Conservation (phyloP, 2,797 vertebrate species). For the Hephaestus fuliginosus region DNA sequence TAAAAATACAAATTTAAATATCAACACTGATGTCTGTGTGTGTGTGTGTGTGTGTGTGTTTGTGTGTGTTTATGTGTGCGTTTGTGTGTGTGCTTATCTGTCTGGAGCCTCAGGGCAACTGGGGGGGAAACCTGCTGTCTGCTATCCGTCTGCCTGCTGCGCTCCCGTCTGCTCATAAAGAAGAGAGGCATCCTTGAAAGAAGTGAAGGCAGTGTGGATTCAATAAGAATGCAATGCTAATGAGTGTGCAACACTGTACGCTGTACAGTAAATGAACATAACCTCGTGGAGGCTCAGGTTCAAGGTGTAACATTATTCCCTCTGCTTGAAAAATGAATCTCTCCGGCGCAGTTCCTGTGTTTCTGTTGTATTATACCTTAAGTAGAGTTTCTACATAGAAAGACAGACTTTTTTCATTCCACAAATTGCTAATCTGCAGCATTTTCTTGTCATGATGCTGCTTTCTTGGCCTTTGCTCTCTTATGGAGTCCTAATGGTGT, state of each 20-base stretch:
- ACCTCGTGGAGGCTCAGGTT: conserved; percentile 9
- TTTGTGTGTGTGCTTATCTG: conserved; percentile 43
- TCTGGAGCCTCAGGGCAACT: conserved; percentile 68
- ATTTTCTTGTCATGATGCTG: not conserved
- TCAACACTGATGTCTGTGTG: conserved; percentile 19
- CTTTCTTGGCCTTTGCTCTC: not conserved
- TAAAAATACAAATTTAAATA: conserved; percentile 16
- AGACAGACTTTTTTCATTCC: too few relatives aligned
- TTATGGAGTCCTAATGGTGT: not conserved
- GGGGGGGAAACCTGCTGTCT: conserved; percentile 32
- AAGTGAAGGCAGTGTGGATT: conserved; percentile 46
- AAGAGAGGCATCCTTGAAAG: conserved; percentile 53
- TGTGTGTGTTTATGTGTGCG: conserved; percentile 3
- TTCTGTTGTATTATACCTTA: too few relatives aligned
- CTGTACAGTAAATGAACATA: conserved; percentile 11
- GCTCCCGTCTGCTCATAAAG: conserved; percentile 58
- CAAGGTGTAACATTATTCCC: conserved; percentile 17
- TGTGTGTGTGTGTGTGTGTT: conserved; percentile 20
- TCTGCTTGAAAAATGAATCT: not conserved
- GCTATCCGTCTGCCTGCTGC: conserved; percentile 58
- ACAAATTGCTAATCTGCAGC: not conserved
- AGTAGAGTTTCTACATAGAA: too few relatives aligned
- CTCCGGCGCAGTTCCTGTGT: too few relatives aligned
- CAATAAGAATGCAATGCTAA: conserved; percentile 35
- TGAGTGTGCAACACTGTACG: conserved; percentile 11